Conservation (phyloP, 2,888 invertebrate genomes). For the Drosophila niveifrons region DNA sequence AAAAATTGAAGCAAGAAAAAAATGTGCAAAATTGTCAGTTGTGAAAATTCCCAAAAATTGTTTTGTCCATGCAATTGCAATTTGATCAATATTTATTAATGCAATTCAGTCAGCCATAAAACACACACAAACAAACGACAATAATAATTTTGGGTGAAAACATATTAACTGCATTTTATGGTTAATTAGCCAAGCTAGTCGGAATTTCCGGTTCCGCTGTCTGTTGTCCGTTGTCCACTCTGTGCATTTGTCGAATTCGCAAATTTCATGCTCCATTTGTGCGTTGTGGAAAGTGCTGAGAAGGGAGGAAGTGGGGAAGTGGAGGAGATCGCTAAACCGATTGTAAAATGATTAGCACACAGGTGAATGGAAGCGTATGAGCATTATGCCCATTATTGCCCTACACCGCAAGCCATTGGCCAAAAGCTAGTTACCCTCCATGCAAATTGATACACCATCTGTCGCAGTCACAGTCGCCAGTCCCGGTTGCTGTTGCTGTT, state of each 20-base stretch:
- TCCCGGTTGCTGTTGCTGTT: not conserved
- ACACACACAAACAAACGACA: conserved; percentile 39
- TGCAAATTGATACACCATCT: conserved; percentile 39
- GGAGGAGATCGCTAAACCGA: conserved; percentile 46
- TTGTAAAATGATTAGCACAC: conserved; percentile 64
- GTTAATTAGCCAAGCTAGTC: conserved; percentile 62
- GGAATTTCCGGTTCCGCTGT: conserved; percentile 42
- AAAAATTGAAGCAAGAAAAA: not conserved
- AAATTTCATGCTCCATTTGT: conserved; percentile 57
- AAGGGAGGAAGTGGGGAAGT: conserved; percentile 10
- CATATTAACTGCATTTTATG: conserved; percentile 65
- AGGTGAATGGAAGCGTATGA: conserved; percentile 50
- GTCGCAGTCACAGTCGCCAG: conserved; percentile 8
- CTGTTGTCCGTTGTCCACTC: not conserved
- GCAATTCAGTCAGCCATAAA: conserved; percentile 59
- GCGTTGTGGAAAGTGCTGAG: not conserved
- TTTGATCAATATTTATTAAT: conserved; percentile 51
- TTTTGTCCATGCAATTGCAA: conserved; percentile 18
- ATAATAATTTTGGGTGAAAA: conserved; percentile 19
- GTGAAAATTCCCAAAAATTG: conserved; percentile 42
- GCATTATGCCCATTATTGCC: conserved; percentile 54
- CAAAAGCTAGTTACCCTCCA: conserved; percentile 38
- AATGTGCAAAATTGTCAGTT: conserved; percentile 15
- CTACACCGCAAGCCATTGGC: conserved; percentile 36
- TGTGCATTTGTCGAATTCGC: conserved; percentile 48